Evolutionary conservation across 2,113 vertebrate genomes (phyloP).

Genomic region (Petromus typicus): DNA sequence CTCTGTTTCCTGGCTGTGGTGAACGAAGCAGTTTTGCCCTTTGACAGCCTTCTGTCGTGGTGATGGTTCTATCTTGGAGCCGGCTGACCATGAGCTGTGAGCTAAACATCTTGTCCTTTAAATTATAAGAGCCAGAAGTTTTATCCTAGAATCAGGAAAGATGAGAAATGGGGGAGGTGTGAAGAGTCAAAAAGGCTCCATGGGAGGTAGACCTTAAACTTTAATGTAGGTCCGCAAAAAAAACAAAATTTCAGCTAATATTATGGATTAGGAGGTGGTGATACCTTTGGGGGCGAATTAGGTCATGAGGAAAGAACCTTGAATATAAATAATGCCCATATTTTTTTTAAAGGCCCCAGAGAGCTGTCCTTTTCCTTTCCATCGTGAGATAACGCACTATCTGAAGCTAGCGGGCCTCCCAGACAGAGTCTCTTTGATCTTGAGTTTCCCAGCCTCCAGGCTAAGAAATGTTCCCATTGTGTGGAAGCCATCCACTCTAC

Average conservation of each 20-base stretch:
- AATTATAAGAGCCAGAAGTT: background rate
- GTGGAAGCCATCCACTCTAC: background rate
- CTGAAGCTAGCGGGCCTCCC: background rate
- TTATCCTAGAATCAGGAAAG: background rate
- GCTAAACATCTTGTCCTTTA: background rate
- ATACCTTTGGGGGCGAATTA: background rate
- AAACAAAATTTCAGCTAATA: accelerated
- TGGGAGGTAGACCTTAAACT: background rate
- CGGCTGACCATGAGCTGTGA: background rate
- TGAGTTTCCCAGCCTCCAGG: background rate
- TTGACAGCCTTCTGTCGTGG: background rate
- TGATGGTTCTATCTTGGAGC: background rate
- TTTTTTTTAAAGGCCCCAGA: background rate
- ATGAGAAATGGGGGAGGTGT: background rate
- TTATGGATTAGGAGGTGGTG: background rate
- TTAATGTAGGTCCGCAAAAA: too few species aligned
- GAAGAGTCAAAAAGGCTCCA: background rate
- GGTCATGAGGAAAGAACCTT: background rate
- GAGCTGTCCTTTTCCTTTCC: background rate
- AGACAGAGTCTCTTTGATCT: background rate
- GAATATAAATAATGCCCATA: background rate
- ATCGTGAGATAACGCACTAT: background rate
- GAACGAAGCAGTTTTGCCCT: background rate
- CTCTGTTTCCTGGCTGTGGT: background rate
- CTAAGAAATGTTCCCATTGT: background rate